These are phyloP conservation scores for Phengaris alcon DNA, from an alignment of 2,888 invertebrate species.

Conservation along the genomic window DNA sequence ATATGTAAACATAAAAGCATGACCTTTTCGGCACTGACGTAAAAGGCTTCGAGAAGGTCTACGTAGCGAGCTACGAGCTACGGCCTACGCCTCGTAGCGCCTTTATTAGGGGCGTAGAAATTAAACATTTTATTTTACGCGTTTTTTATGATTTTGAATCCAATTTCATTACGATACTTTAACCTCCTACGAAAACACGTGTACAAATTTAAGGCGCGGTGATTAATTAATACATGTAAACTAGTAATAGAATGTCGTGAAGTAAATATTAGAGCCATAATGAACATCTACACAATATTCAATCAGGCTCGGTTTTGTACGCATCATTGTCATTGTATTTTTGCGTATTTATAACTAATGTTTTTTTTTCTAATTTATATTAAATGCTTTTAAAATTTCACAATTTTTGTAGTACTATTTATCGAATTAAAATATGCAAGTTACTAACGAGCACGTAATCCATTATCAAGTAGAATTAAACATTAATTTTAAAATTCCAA, in stretches of 20 bases:
- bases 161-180: neutral
- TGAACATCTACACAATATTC: neutral
- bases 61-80: constrained; percentile 2
- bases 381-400: no score
- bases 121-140: neutral
- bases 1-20: constrained; percentile 4
- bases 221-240: neutral
- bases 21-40: neutral
- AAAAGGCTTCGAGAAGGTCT: neutral
- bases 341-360: no score
- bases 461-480: no score
- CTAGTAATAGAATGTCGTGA: neutral
- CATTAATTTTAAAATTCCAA: no score
- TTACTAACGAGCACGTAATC: no score
- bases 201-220: no score
- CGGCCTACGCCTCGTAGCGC: constrained; percentile 7
- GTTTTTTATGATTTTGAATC: neutral
- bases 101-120: neutral
- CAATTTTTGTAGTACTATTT: no score
- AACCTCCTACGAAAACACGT: no score
- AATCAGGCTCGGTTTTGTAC: no score
- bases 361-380: no score
- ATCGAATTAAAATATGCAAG: no score
- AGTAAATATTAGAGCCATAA: neutral
- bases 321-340: no score